These are phyloP conservation scores for Bufo gargarizans DNA, from an alignment of 2,113 vertebrate species.

Conservation along the genomic window DNA sequence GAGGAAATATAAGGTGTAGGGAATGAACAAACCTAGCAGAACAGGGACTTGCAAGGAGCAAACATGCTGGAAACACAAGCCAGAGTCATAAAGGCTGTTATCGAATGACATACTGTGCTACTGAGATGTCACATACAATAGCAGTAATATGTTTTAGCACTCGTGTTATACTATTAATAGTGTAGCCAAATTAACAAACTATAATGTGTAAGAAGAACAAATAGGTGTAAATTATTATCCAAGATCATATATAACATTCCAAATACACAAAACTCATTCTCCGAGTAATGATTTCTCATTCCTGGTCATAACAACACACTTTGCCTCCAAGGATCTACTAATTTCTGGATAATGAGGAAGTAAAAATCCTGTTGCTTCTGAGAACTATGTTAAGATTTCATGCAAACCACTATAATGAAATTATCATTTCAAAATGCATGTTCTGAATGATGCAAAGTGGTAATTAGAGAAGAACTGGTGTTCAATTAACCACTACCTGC, in stretches of 20 bases:
- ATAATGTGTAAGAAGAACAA: not conserved
- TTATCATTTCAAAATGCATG: slow-evolving; percentile 57
- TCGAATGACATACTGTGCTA: not conserved
- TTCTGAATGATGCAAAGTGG: slow-evolving; percentile 55
- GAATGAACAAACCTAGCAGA: not conserved
- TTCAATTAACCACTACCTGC: slow-evolving; percentile 59
- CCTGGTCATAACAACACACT: slow-evolving; percentile 14
- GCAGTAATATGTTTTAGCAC: not conserved
- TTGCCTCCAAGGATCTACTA: slow-evolving; percentile 26
- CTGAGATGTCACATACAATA: not conserved
- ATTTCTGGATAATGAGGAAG: slow-evolving; percentile 53
- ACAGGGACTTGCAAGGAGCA: not conserved
- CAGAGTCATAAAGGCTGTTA: not conserved
- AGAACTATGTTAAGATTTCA: slow-evolving; percentile 52
- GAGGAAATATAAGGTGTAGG: no score
- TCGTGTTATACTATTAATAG: not conserved
- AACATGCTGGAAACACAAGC: not conserved
- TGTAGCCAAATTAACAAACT: not conserved
- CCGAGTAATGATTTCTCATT: not conserved
- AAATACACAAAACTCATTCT: not conserved
- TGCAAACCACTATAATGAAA: slow-evolving; percentile 47
- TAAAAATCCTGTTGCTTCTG: slow-evolving; percentile 49
- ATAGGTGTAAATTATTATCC: not conserved
- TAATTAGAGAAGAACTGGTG: slow-evolving; percentile 57
- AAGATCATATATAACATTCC: not conserved